Evolutionary conservation across 1,140 invertebrate species (phyloP), one percentile per base, ranked within the genome.

Genomic region (Lordiphosa clarofinis): DNA sequence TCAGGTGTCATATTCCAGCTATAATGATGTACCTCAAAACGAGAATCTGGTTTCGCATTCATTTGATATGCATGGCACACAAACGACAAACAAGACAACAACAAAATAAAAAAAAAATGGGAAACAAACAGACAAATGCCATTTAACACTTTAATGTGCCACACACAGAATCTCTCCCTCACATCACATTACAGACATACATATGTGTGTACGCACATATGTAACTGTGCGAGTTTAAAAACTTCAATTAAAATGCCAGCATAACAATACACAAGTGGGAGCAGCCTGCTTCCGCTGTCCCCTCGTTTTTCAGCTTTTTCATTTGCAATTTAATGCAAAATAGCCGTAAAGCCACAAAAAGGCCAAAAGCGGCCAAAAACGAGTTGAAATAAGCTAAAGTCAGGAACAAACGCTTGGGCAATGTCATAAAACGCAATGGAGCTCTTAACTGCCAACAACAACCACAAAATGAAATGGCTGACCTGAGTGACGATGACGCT

Each of bases 321-420:
- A 73, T 70, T 73, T 65, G 66, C 60, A 73, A 73, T 73, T 73
- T 70, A 70, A 73, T 70, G 67, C 61, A 73, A 73, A 73, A 66
- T 66, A 70, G 56, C 61, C 70, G 54, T 60, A 57, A 73, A 73
- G 61, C 70, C 70, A 66, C 70, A 73, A 61, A 66, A 70, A 66
- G 56, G 47, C 58, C 68, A 73, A 65, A 43, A 44, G 54, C 58
- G 38, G 33, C 9, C 50, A 56, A 53, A 55, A 56, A 43, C 28
- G 19, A 12, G 40, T 43, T 15, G 35, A 68, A 55, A 64, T 42
- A 58, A 46, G 58, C 47, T 40, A 59, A 69, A 69, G 39, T 21
- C 12, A 46, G 43, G 43, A 13, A 9, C 24, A 50, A 19, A 28
- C 13, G 46, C 63, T 66, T 43, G 50, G n/a, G 38, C 60, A 55